These are phyloP conservation scores for Phataginus tetradactyla DNA, from an alignment of 2,797 vertebrate species.

Conservation along the genomic window DNA sequence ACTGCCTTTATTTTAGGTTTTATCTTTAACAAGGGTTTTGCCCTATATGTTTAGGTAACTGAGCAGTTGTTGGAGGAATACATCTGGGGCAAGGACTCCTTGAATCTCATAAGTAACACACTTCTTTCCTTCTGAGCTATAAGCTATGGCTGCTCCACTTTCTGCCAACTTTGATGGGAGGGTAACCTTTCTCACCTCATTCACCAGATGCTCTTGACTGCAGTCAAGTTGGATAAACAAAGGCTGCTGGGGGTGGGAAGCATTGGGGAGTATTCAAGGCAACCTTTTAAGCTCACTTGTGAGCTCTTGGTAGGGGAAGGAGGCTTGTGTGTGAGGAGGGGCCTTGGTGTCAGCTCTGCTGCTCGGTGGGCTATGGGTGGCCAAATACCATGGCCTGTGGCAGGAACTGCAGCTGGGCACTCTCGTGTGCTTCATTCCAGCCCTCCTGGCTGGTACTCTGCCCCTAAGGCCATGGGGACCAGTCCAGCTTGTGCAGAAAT, in stretches of 20 bases:
- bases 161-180: not conserved
- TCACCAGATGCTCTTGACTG: conserved; percentile 23
- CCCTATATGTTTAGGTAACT: not conserved
- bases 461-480: not conserved
- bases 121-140: not conserved
- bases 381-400: conserved; percentile 9
- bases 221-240: conserved; percentile 53
- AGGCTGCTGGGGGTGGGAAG: not conserved
- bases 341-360: not conserved
- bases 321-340: not conserved
- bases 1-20: conserved; percentile 19
- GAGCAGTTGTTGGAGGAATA: not conserved
- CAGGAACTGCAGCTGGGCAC: conserved; percentile 6
- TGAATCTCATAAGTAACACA: not conserved
- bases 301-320: conserved; percentile 15
- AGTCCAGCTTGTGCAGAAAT: conserved; percentile 2
- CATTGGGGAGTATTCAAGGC: not conserved
- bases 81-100: not conserved
- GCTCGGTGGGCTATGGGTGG: conserved; percentile 18
- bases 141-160: not conserved
- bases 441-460: conserved; percentile 57
- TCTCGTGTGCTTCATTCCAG: not conserved
- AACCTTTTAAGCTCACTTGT: not conserved
- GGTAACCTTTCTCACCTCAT: conserved; percentile 2
- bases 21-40: not conserved